Evolutionary conservation across 2,113 vertebrate species (phyloP), one percentile per base, ranked within the genome.

Genomic region (Strix aluco): DNA sequence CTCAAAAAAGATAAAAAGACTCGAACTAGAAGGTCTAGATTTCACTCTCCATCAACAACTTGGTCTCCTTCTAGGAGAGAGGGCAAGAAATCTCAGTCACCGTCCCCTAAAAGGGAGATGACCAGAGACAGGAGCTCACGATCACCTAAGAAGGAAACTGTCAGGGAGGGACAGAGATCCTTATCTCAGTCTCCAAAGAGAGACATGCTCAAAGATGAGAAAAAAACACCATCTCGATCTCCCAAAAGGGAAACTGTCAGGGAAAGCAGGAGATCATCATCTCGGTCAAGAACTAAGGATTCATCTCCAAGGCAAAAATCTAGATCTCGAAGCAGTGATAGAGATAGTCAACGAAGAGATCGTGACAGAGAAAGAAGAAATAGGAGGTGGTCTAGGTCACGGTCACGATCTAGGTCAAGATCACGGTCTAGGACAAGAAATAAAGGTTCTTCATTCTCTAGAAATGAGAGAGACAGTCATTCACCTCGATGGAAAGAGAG

Each of bases 31-130:
- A 98, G 97, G 81, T 99, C 99, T 86, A 98, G 99, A 71, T 99
- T 99, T 97, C 99, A 99, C 94, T 99, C 99, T 19, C 98, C 99
- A 10, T 98, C 99, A 5, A 99, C 98, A 81, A 99, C 99, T 58
- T 99, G 99, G 99, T 99, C 99, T 40, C 99, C 99, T 27, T 98
- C 98, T 87, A 97, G 92, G 65, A 98, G 91, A 40, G 99, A 99
- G 75, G 96, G 90, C 54, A 98, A 97, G 36, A 91, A 96, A 25
- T 98, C 98, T 82, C 98, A 81, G 8, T 98, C 98, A 71, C 97
- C 95, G 2, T 98, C 98, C 40, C 98, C 98, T 20, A 98, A 98
- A 97, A 98, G 95, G 77, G 99, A 99, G 10, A 72, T 96, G 26
- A 65, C 69, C 49, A 97, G 84, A 69, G 99, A 99, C 7, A 95